These are phyloP conservation scores for Apostichopus californicus DNA, from an alignment of 35 echinoderm and acorn worm species.

Conservation along the genomic window DNA sequence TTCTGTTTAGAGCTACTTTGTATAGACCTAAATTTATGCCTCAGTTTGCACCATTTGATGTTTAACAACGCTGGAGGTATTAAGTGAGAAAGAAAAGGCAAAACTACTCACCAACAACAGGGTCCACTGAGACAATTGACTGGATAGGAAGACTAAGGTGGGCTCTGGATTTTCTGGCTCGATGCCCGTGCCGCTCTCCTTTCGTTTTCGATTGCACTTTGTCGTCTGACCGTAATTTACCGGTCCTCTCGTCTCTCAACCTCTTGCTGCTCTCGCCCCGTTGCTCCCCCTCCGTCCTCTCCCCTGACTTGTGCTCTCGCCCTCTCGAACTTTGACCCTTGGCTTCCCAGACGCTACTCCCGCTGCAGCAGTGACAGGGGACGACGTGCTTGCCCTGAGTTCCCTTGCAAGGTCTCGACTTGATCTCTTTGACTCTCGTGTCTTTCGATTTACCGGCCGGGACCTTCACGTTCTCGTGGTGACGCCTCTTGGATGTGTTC, in stretches of 20 bases:
- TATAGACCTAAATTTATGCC: too few species aligned
- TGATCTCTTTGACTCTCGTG: constrained; percentile 62
- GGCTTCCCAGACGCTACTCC: constrained; percentile 35
- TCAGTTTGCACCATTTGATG: too few species aligned
- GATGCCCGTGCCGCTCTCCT: constrained; percentile 49
- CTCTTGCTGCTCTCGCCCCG: constrained; percentile 35
- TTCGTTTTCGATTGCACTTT: constrained; percentile 53
- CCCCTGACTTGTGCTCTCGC: constrained; percentile 43
- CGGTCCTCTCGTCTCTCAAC: constrained; percentile 38
- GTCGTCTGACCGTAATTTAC: constrained; percentile 41
- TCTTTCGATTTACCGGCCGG: constrained; percentile 40
- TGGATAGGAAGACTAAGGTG: constrained; percentile 82
- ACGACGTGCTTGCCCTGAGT: background rate
- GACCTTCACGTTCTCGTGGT: constrained; percentile 38
- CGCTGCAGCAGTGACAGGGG: constrained; percentile 48
- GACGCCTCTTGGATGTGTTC: constrained; percentile 34
- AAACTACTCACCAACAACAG: constrained; percentile 14
- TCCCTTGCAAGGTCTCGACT: constrained; percentile 42
- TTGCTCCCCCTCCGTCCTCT: constrained; percentile 26
- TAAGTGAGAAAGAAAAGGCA: too few species aligned
- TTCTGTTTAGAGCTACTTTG: too few species aligned
- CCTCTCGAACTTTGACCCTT: constrained; percentile 49
- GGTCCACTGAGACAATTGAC: constrained; percentile 61
- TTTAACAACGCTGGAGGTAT: too few species aligned
- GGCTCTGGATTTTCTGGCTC: constrained; percentile 70